Conservation (phyloP, 2,113 vertebrate genomes). For the Amphiprion percula region DNA sequence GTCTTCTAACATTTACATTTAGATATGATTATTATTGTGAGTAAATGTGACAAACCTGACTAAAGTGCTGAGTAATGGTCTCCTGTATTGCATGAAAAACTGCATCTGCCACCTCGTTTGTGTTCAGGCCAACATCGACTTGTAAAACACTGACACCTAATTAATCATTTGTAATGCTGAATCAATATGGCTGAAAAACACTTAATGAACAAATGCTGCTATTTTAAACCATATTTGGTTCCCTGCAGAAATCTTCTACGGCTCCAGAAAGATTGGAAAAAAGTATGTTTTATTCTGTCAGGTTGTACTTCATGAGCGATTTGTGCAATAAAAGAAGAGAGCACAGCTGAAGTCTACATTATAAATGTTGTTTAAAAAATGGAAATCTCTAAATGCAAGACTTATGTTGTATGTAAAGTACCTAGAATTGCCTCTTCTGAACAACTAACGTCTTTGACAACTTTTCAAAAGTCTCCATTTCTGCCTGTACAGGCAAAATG, state of each 20-base stretch:
- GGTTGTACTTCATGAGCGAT: background rate
- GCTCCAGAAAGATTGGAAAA: no score
- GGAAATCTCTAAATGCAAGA: background rate
- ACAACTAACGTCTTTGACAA: no score
- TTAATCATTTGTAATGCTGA: constrained; percentile 48
- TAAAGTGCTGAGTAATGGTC: constrained; percentile 50
- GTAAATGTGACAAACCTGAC: constrained; percentile 9
- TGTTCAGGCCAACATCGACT: constrained; percentile 41
- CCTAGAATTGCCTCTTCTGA: no score
- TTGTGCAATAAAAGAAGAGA: background rate
- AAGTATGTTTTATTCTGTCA: no score
- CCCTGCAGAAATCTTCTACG: background rate
- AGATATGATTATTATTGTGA: background rate
- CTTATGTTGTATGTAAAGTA: no score
- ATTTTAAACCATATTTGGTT: background rate
- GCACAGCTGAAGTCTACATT: background rate
- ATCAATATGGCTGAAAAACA: constrained; percentile 48
- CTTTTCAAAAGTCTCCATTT: no score
- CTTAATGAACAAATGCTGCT: constrained; percentile 37
- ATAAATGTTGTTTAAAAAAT: no score
- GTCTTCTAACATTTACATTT: background rate
- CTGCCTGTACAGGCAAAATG: no score
- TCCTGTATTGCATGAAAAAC: constrained; percentile 32
- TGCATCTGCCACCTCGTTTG: constrained; percentile 39
- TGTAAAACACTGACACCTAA: constrained; percentile 54